phyloP scores from a whole-genome alignment of 2,797 vertebrate species.

The Neosalanx taihuensis region DNA sequence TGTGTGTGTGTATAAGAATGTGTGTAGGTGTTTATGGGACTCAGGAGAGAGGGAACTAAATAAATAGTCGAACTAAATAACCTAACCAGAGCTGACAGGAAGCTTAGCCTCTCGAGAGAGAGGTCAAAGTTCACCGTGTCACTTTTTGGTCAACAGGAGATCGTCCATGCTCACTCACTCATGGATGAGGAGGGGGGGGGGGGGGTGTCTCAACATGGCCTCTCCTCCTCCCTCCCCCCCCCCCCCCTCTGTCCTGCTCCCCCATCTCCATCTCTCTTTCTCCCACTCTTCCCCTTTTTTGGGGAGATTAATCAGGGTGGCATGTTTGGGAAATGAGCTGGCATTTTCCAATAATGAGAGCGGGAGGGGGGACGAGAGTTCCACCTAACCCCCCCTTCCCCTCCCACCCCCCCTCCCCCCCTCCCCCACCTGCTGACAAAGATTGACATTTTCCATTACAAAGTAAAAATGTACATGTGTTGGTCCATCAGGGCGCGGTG shows the following conservation, averaged over 20 bases:
- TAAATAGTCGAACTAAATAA: neutral
- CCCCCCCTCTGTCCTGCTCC: neutral
- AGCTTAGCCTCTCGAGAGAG: neutral
- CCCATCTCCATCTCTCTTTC: conserved; percentile 6
- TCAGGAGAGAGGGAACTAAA: neutral
- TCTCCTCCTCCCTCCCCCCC: neutral
- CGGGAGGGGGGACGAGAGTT: conserved; percentile 17
- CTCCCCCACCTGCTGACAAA: conserved; percentile 48
- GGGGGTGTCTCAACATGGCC: neutral
- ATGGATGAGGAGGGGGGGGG: too few species aligned
- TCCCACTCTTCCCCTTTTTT: conserved; percentile 15
- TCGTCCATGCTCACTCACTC: conserved; percentile 2
- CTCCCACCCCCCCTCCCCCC: conserved; percentile 34
- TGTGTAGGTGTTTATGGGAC: neutral
- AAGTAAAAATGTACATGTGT: conserved; percentile 59
- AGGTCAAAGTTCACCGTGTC: neutral
- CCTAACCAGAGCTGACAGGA: neutral
- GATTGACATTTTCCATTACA: conserved; percentile 64
- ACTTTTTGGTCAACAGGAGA: neutral
- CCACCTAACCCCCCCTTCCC: conserved; percentile 14
- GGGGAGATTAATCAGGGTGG: conserved; percentile 69
- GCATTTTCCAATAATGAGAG: conserved; percentile 78
- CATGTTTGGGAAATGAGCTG: conserved; percentile 73
- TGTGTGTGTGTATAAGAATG: too few species aligned
- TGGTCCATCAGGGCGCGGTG: conserved; percentile 45